Evolutionary conservation across 1,140 invertebrate species (phyloP).

Genomic region (Trachymyrmex septentrionalis): DNA sequence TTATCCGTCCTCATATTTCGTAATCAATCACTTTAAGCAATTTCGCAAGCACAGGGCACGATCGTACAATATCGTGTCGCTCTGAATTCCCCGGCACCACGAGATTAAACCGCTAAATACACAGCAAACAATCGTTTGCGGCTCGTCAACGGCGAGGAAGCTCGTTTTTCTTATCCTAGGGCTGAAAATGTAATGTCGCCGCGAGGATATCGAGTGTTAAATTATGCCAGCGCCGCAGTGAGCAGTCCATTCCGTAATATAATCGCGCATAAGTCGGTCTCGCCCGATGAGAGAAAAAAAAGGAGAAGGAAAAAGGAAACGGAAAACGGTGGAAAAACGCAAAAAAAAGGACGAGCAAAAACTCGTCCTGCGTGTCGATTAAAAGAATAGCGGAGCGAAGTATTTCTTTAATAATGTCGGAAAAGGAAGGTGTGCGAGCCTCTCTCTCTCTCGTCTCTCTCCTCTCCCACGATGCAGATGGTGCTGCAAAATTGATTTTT

Average conservation of each 20-base stretch:
- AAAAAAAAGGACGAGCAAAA: slow-evolving; percentile 16
- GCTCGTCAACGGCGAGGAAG: background rate
- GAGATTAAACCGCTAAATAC: slow-evolving; percentile 59
- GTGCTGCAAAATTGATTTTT: slow-evolving; percentile 70
- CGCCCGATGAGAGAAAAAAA: background rate
- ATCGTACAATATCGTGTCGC: slow-evolving; percentile 18
- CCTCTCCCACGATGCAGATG: slow-evolving; percentile 33
- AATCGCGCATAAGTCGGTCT: slow-evolving; percentile 35
- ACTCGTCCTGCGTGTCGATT: slow-evolving; percentile 43
- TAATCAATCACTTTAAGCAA: slow-evolving; percentile 50
- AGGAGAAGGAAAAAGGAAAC: background rate
- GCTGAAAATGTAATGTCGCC: slow-evolving; percentile 31
- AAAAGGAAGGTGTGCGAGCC: slow-evolving; percentile 22
- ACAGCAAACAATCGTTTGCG: slow-evolving; percentile 55
- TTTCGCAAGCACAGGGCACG: slow-evolving; percentile 8
- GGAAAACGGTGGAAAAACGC: background rate
- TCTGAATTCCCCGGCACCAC: slow-evolving; percentile 14
- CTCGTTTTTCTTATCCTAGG: slow-evolving; percentile 39
- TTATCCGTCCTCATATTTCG: slow-evolving; percentile 12
- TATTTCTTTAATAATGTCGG: slow-evolving; percentile 63
- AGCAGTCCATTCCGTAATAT: slow-evolving; percentile 52
- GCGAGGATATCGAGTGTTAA: slow-evolving; percentile 47
- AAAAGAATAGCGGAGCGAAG: slow-evolving; percentile 55
- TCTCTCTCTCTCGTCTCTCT: too few species aligned
- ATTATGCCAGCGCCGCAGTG: slow-evolving; percentile 25